Conservation (phyloP, 2,888 invertebrate genomes). For the Folsomia candida region DNA sequence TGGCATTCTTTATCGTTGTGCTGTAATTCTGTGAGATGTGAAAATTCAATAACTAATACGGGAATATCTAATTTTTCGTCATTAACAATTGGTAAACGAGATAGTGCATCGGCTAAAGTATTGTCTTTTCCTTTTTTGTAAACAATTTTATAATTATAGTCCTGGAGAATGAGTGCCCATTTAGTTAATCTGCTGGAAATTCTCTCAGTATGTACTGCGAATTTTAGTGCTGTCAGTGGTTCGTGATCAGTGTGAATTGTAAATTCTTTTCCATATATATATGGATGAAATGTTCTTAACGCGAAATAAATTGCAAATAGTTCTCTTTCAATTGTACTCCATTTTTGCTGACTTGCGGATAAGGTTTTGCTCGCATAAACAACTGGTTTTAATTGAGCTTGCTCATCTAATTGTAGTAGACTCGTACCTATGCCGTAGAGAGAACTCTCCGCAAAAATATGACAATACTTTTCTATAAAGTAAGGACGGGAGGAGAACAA, state of each 20-base stretch:
- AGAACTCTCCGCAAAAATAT: constrained; percentile 8
- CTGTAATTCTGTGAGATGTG: neutral
- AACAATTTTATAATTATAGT: neutral
- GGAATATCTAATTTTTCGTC: neutral
- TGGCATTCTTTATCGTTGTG: neutral
- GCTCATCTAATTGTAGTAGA: constrained; percentile 7
- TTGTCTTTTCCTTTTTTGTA: neutral
- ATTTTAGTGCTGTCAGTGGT: constrained; percentile 3
- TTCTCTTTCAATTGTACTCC: constrained; percentile 4
- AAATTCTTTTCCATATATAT: constrained; percentile 19
- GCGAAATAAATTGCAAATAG: constrained; percentile 12
- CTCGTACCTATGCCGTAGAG: neutral
- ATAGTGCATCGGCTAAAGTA: neutral
- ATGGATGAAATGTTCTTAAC: constrained; percentile 4
- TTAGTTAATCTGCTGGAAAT: constrained; percentile 9
- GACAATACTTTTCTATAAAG: neutral
- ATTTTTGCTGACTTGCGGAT: neutral
- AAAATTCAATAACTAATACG: neutral
- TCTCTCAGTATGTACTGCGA: neutral
- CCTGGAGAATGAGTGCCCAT: constrained; percentile 14
- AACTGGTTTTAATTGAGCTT: constrained; percentile 2
- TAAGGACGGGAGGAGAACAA: neutral
- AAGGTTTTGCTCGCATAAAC: constrained; percentile 4
- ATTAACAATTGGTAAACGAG: neutral
- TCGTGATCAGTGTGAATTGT: constrained; percentile 7